A percentile compares a stretch with the other conserved stretches of the same genome.
Evolutionary conservation across 2,888 invertebrate genomes (phyloP).

Genomic region (Sabatieria punctata): DNA sequence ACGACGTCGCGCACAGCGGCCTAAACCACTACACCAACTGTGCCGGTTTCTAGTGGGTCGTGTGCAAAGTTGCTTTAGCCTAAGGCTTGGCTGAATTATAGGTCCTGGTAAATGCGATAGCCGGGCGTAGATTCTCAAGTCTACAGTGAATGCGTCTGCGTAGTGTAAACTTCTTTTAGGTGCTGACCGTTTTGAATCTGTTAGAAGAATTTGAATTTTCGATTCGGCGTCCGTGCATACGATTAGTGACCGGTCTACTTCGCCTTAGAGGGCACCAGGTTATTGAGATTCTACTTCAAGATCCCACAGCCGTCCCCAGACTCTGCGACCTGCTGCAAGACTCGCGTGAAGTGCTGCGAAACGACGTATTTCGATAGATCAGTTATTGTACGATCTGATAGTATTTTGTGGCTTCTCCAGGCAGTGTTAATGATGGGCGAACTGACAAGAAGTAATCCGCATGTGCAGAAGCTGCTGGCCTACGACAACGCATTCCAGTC

Average conservation of each 20-base stretch:
- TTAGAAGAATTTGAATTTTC: slow-evolving; percentile 83
- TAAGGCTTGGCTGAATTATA: too few species aligned
- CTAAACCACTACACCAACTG: too few species aligned
- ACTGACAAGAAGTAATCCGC: slow-evolving; percentile 80
- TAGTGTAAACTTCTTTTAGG: background rate
- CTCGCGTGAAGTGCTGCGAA: slow-evolving; percentile 79
- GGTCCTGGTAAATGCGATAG: too few species aligned
- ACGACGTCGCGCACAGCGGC: too few species aligned
- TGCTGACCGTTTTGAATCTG: slow-evolving; percentile 47
- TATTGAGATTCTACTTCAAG: slow-evolving; percentile 39
- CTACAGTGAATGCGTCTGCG: too few species aligned
- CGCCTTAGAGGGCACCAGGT: slow-evolving; percentile 50
- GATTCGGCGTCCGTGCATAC: slow-evolving; percentile 73
- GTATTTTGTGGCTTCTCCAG: too few species aligned
- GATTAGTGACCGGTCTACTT: slow-evolving; percentile 67
- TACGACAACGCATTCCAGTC: slow-evolving; percentile 97
- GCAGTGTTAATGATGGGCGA: slow-evolving; percentile 71
- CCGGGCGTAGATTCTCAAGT: too few species aligned
- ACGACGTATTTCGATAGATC: slow-evolving; percentile 57
- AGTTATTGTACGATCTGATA: too few species aligned
- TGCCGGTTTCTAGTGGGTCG: too few species aligned
- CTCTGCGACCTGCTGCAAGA: slow-evolving; percentile 89
- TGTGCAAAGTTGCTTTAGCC: too few species aligned
- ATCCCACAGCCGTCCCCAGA: slow-evolving; percentile 77
- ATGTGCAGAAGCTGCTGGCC: slow-evolving; percentile 95